A percentile compares a stretch with the other conserved stretches of the same genome.
phyloP scores from a whole-genome alignment of 2,113 vertebrate genomes.

The Carettochelys insculpta region DNA sequence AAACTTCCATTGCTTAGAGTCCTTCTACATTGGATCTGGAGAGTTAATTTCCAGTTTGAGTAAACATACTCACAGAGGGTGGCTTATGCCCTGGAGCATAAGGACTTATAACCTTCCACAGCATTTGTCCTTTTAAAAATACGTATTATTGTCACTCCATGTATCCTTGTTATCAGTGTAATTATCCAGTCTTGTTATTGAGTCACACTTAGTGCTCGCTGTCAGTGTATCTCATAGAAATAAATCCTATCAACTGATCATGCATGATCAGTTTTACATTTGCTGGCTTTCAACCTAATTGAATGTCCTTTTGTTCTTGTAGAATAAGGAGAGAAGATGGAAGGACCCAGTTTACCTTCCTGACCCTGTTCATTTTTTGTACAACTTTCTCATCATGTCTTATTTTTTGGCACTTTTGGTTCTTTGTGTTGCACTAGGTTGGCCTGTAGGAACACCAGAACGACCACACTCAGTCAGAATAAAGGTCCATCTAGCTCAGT shows the following conservation, averaged over 20 bases:
- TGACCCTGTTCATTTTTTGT: not conserved
- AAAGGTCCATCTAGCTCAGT: no score
- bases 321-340: not conserved
- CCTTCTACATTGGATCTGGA: not conserved
- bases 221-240: not conserved
- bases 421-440: not conserved
- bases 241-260: no score
- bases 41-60: not conserved
- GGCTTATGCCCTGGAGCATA: not conserved
- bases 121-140: accelerated
- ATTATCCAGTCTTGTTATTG: not conserved
- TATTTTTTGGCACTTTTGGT: not conserved
- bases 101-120: not conserved
- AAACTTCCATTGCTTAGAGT: not conserved
- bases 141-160: not conserved
- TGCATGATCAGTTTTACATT: no score
- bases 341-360: not conserved
- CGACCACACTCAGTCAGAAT: no score
- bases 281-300: not conserved
- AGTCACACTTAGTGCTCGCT: not conserved
- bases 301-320: not conserved
- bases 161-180: accelerated
- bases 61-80: not conserved
- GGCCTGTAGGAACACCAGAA: no score
- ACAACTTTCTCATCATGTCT: not conserved